These are phyloP conservation scores for Pomacea canaliculata DNA, from an alignment of 2,888 invertebrate species.

Conservation along the genomic window DNA sequence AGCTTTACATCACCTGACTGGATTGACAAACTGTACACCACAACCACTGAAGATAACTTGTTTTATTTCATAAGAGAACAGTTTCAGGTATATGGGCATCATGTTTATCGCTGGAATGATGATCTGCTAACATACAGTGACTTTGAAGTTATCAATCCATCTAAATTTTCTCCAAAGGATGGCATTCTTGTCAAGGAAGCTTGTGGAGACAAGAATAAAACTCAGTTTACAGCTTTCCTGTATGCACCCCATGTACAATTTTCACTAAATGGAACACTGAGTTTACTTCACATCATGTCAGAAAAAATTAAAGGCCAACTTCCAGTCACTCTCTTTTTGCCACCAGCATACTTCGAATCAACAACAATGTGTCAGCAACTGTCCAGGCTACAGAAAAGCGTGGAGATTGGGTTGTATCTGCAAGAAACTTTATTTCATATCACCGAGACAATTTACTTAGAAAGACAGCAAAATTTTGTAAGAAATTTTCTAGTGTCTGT, in stretches of 20 bases:
- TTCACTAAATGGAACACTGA: background rate
- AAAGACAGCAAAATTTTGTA: background rate
- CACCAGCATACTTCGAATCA: background rate
- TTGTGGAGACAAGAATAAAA: background rate
- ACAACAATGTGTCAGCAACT: background rate
- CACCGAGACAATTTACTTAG: background rate
- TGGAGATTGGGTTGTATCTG: slow-evolving; percentile 3
- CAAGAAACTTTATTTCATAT: background rate
- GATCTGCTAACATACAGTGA: slow-evolving; percentile 31
- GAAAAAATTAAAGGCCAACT: background rate
- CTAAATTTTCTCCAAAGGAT: background rate
- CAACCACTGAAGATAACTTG: slow-evolving; percentile 12
- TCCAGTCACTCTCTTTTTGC: slow-evolving; percentile 8
- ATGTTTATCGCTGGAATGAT: slow-evolving; percentile 32
- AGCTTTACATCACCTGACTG: slow-evolving; percentile 29
- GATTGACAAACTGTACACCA: slow-evolving; percentile 38
- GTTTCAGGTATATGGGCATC: slow-evolving; percentile 15
- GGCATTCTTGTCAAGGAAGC: background rate
- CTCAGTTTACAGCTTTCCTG: background rate
- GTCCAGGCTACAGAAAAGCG: background rate
- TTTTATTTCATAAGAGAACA: slow-evolving; percentile 12
- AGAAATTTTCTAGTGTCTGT: slow-evolving; percentile 8
- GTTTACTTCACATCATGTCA: background rate
- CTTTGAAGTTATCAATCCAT: slow-evolving; percentile 29
- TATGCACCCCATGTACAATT: background rate